phyloP scores from a whole-genome alignment of 2,113 vertebrate genomes.

The Cochlearius cochlearius region DNA sequence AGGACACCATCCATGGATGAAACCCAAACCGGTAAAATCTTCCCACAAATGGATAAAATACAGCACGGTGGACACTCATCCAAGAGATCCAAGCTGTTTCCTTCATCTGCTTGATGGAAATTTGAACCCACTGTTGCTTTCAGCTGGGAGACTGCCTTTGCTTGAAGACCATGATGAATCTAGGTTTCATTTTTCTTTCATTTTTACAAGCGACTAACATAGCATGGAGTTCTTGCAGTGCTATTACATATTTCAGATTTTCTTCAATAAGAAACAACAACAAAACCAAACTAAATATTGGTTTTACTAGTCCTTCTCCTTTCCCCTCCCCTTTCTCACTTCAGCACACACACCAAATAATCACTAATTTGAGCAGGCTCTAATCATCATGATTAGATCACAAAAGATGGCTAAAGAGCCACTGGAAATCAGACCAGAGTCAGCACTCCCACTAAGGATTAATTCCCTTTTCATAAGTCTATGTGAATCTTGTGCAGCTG shows the following conservation, averaged over 20 bases:
- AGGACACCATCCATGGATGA: not conserved
- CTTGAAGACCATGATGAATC: not conserved
- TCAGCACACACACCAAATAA: not conserved
- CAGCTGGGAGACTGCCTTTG: not conserved
- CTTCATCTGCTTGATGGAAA: not conserved
- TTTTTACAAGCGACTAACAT: not conserved
- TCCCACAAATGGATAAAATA: not conserved
- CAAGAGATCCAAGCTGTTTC: not conserved
- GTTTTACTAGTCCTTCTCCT: not conserved
- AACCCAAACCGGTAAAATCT: not conserved
- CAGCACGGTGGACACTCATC: too few relatives aligned
- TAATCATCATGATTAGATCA: not conserved
- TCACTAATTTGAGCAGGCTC: not conserved
- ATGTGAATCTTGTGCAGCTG: rapidly evolving
- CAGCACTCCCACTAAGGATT: not conserved
- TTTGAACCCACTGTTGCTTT: not conserved
- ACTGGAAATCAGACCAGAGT: not conserved
- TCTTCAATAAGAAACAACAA: not conserved
- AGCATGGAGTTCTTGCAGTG: not conserved
- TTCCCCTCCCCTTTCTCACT: not conserved
- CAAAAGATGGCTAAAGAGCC: not conserved
- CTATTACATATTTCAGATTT: not conserved
- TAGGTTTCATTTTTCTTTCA: not conserved
- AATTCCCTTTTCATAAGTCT: not conserved
- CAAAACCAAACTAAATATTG: not conserved